These are phyloP conservation scores for Lasioglossum marginatum DNA, from an alignment of 2,888 invertebrate genomes.

Conservation along the genomic window DNA sequence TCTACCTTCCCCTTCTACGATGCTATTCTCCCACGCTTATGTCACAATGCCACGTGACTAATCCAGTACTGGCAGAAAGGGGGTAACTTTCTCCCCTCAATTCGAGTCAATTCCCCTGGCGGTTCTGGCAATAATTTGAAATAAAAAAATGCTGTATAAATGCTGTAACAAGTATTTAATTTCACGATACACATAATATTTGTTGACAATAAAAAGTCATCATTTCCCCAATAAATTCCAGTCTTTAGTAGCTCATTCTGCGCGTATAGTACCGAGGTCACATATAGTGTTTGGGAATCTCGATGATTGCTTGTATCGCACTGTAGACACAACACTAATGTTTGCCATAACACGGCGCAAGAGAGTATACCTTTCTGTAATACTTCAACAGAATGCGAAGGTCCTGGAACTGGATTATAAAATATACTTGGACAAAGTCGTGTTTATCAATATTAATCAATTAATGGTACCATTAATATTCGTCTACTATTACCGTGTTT, in stretches of 20 bases:
- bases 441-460: slow-evolving; percentile 1
- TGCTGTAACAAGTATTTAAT: too few relatives aligned
- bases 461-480: neutral
- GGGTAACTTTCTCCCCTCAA: too few relatives aligned
- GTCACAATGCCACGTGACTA: too few relatives aligned
- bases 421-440: slow-evolving; percentile 52
- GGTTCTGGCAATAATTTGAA: neutral
- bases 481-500: neutral
- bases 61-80: too few relatives aligned
- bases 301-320: neutral
- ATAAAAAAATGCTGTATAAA: neutral
- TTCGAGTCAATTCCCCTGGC: neutral
- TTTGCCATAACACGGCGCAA: neutral
- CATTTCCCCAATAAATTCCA: neutral
- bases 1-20: too few relatives aligned
- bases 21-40: too few relatives aligned
- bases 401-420: slow-evolving; percentile 40
- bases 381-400: slow-evolving; percentile 17
- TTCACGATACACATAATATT: neutral
- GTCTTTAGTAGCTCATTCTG: neutral
- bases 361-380: neutral
- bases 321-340: too few relatives aligned
- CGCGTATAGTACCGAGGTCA: neutral
- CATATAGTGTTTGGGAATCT: neutral
- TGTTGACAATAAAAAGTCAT: neutral